Evolutionary conservation across 2,888 invertebrate genomes (phyloP), one percentile per base, ranked within the genome.

Genomic region (Alcis repandata): DNA sequence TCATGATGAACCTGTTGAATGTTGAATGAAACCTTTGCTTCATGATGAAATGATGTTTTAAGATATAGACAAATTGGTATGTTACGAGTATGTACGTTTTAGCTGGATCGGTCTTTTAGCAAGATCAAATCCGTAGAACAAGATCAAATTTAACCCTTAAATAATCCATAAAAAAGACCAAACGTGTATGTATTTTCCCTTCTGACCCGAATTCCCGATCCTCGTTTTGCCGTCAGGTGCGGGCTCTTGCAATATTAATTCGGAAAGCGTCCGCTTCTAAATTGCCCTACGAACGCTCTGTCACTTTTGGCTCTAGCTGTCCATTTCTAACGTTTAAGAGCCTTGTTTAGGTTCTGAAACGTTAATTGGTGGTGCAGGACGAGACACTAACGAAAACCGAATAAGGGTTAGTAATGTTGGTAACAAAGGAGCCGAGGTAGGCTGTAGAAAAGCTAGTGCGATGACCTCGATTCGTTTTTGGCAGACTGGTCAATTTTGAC

Each of bases 211-310:
- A 19, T 0, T 45, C 19, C 9, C 40, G 48, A 41, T 49, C 61
- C 61, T 49, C 41, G 40, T 52, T 56, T 52, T 52, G 56, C 52
- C 57, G 63, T 64, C 63, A 46, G 63, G 59, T 61, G 63, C 58
- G 52, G 54, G 32, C 33, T 60, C 52, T 32, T 72, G 72, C 70
- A 72, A 69, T 72, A 68, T 72, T 72, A 71, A 72, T 72, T 63
- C 67, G 33, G 32, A 19, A 61, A 41, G 49, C 62, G 36, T 59
- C 59, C 57, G 43, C 36, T 46, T 22, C 59, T 43, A 66, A 72
- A 70, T 57, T 48, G 64, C 52, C 58, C 51, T 43, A 63, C 43
- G 64, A 63, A 66, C 52, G 43, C 19, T 56, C 36, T 54, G 54
- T 40, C 36, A 22, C 33, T 49, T 27, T 7, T 27, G 49, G 40